Base-by-base conservation (phyloP, 2,797 vertebrate species). In the Ctenochaetus hawaiiensis region DNA sequence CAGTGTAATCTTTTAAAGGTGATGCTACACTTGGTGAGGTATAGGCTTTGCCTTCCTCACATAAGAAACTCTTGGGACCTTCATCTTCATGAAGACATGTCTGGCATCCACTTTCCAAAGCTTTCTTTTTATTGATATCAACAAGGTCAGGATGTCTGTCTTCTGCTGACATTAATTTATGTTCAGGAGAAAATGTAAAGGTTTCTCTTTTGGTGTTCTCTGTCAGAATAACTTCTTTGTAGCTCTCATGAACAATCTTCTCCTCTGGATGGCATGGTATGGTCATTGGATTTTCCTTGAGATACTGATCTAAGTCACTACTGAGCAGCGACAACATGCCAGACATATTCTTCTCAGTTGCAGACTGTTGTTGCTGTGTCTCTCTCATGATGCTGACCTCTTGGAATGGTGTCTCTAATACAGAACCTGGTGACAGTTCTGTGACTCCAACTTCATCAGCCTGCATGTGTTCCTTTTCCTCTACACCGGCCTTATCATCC, bases 321-420 rank as follows among this genome's bases (percentile, higher is more conserved):
- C 43, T 87, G 5, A 91, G 84, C 11, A 81, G 57, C 52, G 85
- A 74, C 23, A 82, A n/a, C 84, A 91, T 88, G 2, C 84, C 81
- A 43, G 83, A 57, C 51, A 87, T 63, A 14, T 88, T 44, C 39
- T 53, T 84, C 11, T 79, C 79, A 52, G 11, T 16, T 47, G 10
- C 10, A 72, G 67, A 23, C 39, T 59, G 34, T 37, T 69, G 59
- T 14, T 71, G 30, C 1, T 72, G 45, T 49, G 39, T 20, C 1
- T 67, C 66, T 77, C 66, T 68, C 6, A 83, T 16, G 1, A 64
- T 84, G 34, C 11, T 39, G 11, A 71, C 59, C 51, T 84, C 60
- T 74, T 85, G n/a, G n/a, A 79, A 80, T 52, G 18, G 54, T 49
- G 56, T 70, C 54, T 87, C 82, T 5, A 37, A 14, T 34, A 34